A percentile compares a stretch with the other conserved stretches of the same genome.
Evolutionary conservation across 2,888 invertebrate species (phyloP).

Genomic region (Brenthis daphne): DNA sequence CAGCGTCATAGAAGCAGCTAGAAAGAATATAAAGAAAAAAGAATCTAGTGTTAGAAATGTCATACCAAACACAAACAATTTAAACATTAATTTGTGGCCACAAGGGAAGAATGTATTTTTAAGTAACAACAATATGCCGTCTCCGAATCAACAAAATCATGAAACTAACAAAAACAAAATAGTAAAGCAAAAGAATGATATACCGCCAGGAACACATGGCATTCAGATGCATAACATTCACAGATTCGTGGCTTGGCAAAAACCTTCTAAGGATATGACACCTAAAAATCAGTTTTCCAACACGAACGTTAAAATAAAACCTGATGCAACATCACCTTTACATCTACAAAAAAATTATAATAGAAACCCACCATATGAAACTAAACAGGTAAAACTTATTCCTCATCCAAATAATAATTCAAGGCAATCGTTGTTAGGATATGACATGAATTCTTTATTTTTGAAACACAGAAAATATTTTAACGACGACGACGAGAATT

Average conservation of each 20-base stretch:
- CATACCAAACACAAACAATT: slow-evolving; percentile 44
- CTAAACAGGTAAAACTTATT: slow-evolving; percentile 4
- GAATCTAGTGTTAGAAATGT: slow-evolving; percentile 36
- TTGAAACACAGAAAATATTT: slow-evolving; percentile 38
- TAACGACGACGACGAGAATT: slow-evolving; percentile 28
- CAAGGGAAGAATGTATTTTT: slow-evolving; percentile 22
- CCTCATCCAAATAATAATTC: slow-evolving; percentile 11
- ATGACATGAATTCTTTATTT: slow-evolving; percentile 28
- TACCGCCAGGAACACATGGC: slow-evolving; percentile 21
- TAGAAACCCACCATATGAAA: slow-evolving; percentile 2
- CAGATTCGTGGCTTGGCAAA: slow-evolving; percentile 26
- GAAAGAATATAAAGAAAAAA: slow-evolving; percentile 37
- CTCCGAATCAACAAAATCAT: background rate
- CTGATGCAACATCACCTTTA: slow-evolving; percentile 9
- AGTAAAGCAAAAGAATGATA: slow-evolving; percentile 20
- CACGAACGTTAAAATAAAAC: slow-evolving; percentile 14
- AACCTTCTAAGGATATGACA: slow-evolving; percentile 13
- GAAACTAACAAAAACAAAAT: slow-evolving; percentile 14
- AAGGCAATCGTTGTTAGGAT: slow-evolving; percentile 16
- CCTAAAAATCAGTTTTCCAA: slow-evolving; percentile 1
- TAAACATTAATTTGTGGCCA: slow-evolving; percentile 60
- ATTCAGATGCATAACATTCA: slow-evolving; percentile 30
- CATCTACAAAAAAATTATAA: slow-evolving; percentile 9
- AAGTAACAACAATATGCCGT: background rate
- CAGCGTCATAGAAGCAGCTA: slow-evolving; percentile 51